Base-by-base conservation (phyloP, 2,113 vertebrate genomes). In the Cebidichthys violaceus region DNA sequence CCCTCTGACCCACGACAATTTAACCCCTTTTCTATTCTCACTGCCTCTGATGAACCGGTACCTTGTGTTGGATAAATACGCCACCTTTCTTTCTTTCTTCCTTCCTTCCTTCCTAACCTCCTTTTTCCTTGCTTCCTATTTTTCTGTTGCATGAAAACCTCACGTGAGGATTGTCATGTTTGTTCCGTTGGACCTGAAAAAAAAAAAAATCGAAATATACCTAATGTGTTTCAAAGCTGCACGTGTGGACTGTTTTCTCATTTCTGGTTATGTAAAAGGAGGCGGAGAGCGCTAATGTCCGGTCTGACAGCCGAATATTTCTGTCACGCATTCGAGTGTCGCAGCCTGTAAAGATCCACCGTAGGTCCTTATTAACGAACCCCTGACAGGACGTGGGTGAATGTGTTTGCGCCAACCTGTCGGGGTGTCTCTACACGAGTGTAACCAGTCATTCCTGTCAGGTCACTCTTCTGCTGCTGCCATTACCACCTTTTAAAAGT, bases 91-190 rank as follows among this genome's bases (percentile, higher is more conserved):
- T 75, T 33, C 50, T 33, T 64, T 62, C 27, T 67, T 64, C 2
- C 55, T 65, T 41, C 45, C 57, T 64, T 31, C 71, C 64, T 35
- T 31, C 62, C 57, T 50, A 0, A n/a, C 60, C 37, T 68, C 67
- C 67, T 59, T 37, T 59, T 70, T 54, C 55, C 18, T 60, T 71
- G 60, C 76, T 79, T 81, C 86, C 82, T 80, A 65, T 47, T 92
- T 93, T 94, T 95, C 91, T 94, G 95, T 96, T 95, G 94, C 94
- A 95, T 95, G 95, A 93, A 93, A 93, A 92, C 88, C 90, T 95
- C 89, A 68, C 15, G 18, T 75, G 90, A 94, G 93, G 90, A 90
- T 29, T 88, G 91, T 89, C 89, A 92, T 91, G 87, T 91, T 94
- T 94, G 89, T 93, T 92, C 84, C 43, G 76, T 90, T 94, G 88